These are phyloP conservation scores for Oscarella lobularis DNA, from an alignment of 37 sponge, comb jelly and placozoan species.

Conservation along the genomic window DNA sequence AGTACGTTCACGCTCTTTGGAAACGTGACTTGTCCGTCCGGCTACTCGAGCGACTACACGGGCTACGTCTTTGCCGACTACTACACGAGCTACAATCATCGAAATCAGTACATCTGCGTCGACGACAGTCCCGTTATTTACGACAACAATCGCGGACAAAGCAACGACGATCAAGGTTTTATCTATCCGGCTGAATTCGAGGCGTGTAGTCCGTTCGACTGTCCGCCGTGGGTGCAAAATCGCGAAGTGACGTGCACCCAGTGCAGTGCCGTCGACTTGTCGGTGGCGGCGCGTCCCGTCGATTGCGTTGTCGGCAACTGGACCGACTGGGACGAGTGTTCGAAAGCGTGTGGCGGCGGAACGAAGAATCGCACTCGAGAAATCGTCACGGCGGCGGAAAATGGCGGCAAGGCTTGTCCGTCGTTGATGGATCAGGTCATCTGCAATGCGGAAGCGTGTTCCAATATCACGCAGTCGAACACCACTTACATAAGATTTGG, in stretches of 20 bases:
- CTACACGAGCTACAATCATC: not conserved
- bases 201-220: not conserved
- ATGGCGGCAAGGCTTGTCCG: not conserved
- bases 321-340: not conserved
- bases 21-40: not conserved
- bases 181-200: not conserved
- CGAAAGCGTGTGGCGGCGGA: not conserved
- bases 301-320: not conserved
- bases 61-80: not conserved
- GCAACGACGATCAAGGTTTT: not conserved
- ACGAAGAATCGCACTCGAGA: not conserved
- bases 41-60: not conserved
- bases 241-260: not conserved
- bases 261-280: not conserved
- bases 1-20: not conserved
- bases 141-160: not conserved
- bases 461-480: not conserved
- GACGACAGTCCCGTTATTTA: not conserved
- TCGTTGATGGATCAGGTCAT: not conserved
- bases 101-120: not conserved
- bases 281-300: not conserved
- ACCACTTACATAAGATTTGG: not conserved
- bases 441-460: not conserved
- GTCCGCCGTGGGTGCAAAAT: conserved; percentile 3
- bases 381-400: not conserved